Percentiles rank a stretch among this genome's conserved stretches.
Evolutionary conservation across 1,140 invertebrate species (phyloP).

Genomic region (Heliothis virescens): DNA sequence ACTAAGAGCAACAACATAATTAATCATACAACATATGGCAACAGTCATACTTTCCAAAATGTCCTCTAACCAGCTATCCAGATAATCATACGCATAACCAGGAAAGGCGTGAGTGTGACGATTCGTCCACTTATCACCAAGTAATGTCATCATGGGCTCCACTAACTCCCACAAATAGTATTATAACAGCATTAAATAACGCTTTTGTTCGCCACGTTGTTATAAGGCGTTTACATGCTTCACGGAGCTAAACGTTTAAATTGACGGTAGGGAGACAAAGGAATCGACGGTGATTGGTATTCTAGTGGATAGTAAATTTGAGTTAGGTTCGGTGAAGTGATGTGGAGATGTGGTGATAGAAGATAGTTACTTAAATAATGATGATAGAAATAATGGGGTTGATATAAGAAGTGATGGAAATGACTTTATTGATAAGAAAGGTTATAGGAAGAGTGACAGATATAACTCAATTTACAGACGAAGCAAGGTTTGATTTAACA

Average conservation of each 20-base stretch:
- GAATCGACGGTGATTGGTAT: conserved; percentile 34
- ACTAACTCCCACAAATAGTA: not conserved
- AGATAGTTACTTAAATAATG: too few species aligned
- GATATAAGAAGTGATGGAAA: too few species aligned
- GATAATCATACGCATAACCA: not conserved
- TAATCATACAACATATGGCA: too few species aligned
- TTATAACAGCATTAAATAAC: conserved; percentile 46
- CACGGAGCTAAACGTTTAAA: conserved; percentile 8
- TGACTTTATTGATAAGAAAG: too few species aligned
- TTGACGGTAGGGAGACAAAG: conserved; percentile 23
- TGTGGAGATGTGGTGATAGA: not conserved
- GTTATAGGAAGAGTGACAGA: too few species aligned
- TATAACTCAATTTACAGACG: too few species aligned
- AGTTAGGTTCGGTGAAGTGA: not conserved
- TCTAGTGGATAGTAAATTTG: not conserved
- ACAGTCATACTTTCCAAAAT: not conserved
- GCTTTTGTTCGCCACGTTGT: conserved; percentile 38
- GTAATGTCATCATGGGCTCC: conserved; percentile 33
- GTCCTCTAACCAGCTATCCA: too few species aligned
- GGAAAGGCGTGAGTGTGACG: conserved; percentile 14
- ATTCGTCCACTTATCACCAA: conserved; percentile 34
- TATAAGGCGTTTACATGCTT: conserved; percentile 40
- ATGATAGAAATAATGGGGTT: too few species aligned
- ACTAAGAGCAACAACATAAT: too few species aligned
- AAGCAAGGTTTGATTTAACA: too few species aligned